Base-by-base conservation (phyloP, 2,797 vertebrate species). In the Erithacus rubecula region DNA sequence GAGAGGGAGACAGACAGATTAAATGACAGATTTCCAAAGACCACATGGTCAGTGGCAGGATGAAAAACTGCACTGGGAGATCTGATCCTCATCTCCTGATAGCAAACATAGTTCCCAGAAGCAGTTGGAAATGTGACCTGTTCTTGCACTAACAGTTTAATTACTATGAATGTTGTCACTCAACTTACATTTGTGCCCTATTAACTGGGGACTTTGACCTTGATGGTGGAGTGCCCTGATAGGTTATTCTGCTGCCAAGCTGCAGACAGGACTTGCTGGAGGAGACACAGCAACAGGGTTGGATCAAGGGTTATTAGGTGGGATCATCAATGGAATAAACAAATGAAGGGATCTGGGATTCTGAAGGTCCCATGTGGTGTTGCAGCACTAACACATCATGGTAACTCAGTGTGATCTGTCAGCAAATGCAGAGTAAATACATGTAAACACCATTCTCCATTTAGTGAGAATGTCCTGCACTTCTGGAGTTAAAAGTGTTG, bases 101-200 rank as follows among this genome's bases (percentile, higher is more conserved):
- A 88, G 85, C 89, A 91, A 90, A 91, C 87, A 85, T 19, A 86
- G 60, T 88, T 96, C 93, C 91, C 95, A 95, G 93, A 91, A 96
- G 89, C 90, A 94, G 89, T 59, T 96, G 87, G 94, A 96, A 96
- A 94, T 91, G 91, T 76, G 93, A 96, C 93, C 93, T 76, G 76
- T 84, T 94, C 89, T 77, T 84, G 80, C 94, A 53, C 80, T 90
- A 95, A 91, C 87, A 90, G 60, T 95, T 94, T 95, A 96, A 96
- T 96, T 90, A 83, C 95, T 79, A 21, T 84, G 93, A 96, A 96
- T 93, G 89, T 76, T 96, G 94, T 94, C 96, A 95, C 94, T 96
- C 89, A 87, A 23, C 72, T 96, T 93, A 47, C 19, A 81, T 87
- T 93, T 53, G 83, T 88, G 85, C 68, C 89, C 67, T 90, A 34